Base-by-base conservation (phyloP, 2,888 invertebrate genomes). In the Uropetala carovei region DNA sequence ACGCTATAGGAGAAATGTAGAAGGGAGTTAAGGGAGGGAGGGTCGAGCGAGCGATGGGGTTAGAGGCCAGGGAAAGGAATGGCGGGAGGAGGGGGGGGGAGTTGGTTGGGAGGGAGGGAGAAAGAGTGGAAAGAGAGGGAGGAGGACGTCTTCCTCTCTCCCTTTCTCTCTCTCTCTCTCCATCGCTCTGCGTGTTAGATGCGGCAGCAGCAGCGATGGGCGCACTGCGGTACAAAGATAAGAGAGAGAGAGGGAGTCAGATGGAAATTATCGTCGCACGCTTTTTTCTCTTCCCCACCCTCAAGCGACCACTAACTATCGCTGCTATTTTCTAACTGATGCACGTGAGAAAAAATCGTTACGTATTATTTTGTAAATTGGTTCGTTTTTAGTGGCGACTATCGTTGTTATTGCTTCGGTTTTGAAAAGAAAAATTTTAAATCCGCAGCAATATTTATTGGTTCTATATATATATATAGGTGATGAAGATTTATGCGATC, bases 221-320 rank as follows among this genome's bases (percentile, higher is more conserved):
- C 75, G 75, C 75, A 75, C 27, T 75, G 75, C 75, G 75, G 75
- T 75, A 75, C 75, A 75, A 27, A 75, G 75, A 75, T 75, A 75
- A 75, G 75, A 27, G 75, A 27, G 10, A 75, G 75, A 27, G 75
- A 27, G 75, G 68, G 68, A n/a, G 10, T 68, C 68, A 68, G 18
- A 75, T 75, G 22, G 27, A 75, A 75, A 75, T 75, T 9, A 75
- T 75, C 27, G 22, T 14, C 75, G 22, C 11, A 9, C 75, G 18
- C 68, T n/a, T 68, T 68, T 68, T 68, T 68, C 18, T 22, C n/a
- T 22, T n/a, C 68, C 22, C 9, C 68, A 18, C 68, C 18, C 75
- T n/a, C 75, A 75, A 75, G 43, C 27, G 27, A 75, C 75, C 75
- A 22, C 27, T 75, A 43, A 43, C 43, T 5, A 43, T 43, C 5